Evolutionary conservation across 2,888 invertebrate genomes (phyloP).

Genomic region (Bibio marci): DNA sequence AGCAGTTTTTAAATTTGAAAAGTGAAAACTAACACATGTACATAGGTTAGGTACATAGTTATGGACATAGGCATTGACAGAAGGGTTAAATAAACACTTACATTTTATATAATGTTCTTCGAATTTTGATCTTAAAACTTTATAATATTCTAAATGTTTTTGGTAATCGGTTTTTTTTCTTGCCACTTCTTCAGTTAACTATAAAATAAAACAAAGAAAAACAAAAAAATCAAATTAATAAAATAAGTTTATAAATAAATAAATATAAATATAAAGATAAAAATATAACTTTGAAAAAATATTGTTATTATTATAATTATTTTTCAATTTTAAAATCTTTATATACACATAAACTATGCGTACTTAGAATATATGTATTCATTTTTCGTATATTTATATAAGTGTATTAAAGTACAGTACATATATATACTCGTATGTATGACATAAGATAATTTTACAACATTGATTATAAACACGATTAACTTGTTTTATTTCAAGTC

Average conservation of each 20-base stretch:
- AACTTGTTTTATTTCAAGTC: too few species aligned
- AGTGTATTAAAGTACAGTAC: too few species aligned
- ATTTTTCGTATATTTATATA: too few species aligned
- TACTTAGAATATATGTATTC: too few species aligned
- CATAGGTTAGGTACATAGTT: too few species aligned
- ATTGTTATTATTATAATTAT: not conserved
- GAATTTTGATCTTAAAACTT: slow-evolving; percentile 73
- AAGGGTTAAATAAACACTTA: slow-evolving; percentile 36
- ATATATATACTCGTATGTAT: too few species aligned
- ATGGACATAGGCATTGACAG: too few species aligned
- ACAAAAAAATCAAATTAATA: slow-evolving; percentile 2
- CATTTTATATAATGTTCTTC: slow-evolving; percentile 88
- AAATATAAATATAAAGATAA: too few species aligned
- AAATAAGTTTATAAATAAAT: slow-evolving; percentile 1
- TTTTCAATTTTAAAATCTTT: not conserved
- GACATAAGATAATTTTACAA: too few species aligned
- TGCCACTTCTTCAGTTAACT: slow-evolving; percentile 78
- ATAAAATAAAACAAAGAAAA: slow-evolving; percentile 25
- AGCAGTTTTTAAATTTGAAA: too few species aligned
- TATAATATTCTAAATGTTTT: slow-evolving; percentile 78
- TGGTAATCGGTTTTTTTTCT: slow-evolving; percentile 82
- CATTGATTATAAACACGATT: too few species aligned
- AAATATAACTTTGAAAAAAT: not conserved
- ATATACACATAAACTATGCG: not conserved
- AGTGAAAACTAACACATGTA: too few species aligned